Evolutionary conservation across 2,888 invertebrate species (phyloP), one percentile per base, ranked within the genome.

Genomic region (Microctonus hyperodae): DNA sequence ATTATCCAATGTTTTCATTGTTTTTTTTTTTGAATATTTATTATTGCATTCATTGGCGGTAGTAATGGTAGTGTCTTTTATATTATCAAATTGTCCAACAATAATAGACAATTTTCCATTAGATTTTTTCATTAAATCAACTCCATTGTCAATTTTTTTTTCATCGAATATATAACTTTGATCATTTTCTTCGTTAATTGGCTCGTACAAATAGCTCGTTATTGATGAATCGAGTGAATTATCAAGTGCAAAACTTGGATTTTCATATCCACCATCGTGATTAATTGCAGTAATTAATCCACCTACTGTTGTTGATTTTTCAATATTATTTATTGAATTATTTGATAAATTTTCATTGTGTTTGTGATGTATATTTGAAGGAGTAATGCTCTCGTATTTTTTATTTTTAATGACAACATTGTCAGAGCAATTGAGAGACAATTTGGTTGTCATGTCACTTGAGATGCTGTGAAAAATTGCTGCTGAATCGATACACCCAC

Each of bases 201-300:
- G 35, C 35, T 70, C 72, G 65, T 76, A 80, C 0, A 81, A 70
- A 65, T 76, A 82, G 25, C 74, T 74, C 28, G 78, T 74, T 11
- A 79, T 63, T 2, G 82, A 80, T 5, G 81, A 77, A 64, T 83
- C 83, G 23, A 79, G 65, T 3, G 83, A 83, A 57, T 73, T 77
- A 70, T 84, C 82, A 57, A 80, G 67, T 31, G 73, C 74, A 55
- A 83, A 83, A 1, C 79, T 79, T 1, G 83, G 83, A 73, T 84
- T 84, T 70, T 84, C 83, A 68, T 83, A 83, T 23, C 62, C 58
- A 10, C 56, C 50, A 33, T 62, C 48, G 31, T 16, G 28, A 58
- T 44, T 16, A 7, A 7, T 16, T 44, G 7, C 9, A 4, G n/a
- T 37, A 13, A 6, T n/a, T 37, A n/a, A 3, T 35, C 2, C 1